A percentile compares a stretch with the other conserved stretches of the same genome.
Conservation (phyloP, 2,888 invertebrate species). For the Drosophila meridionalis region DNA sequence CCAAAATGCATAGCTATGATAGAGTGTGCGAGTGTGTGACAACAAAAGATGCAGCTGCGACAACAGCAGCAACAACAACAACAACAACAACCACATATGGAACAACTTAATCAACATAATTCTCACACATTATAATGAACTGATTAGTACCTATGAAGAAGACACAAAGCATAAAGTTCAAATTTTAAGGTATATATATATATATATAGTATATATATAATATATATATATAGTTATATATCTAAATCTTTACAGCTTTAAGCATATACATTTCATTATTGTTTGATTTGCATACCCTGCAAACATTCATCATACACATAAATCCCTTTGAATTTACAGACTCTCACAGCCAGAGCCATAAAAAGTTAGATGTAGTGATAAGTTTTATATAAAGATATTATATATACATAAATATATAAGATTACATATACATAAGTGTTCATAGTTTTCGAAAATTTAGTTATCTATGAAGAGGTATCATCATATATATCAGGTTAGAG, state of each 20-base stretch:
- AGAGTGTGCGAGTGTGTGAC: not conserved
- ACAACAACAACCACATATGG: not conserved
- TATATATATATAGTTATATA: slow-evolving; percentile 3
- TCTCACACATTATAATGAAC: slow-evolving; percentile 64
- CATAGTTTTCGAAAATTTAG: not conserved
- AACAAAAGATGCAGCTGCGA: slow-evolving; percentile 53
- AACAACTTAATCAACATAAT: slow-evolving; percentile 57
- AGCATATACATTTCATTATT: slow-evolving; percentile 34
- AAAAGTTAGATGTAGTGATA: not conserved
- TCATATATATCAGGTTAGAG: no score
- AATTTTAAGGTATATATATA: slow-evolving; percentile 19
- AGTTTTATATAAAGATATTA: not conserved
- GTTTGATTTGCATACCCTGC: slow-evolving; percentile 45
- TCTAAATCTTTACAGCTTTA: slow-evolving; percentile 5
- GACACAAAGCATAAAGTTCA: slow-evolving; percentile 36
- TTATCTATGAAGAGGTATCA: not conserved
- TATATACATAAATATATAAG: not conserved
- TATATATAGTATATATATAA: not conserved
- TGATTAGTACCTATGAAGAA: slow-evolving; percentile 50
- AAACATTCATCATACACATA: not conserved
- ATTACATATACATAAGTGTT: not conserved
- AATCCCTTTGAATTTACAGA: slow-evolving; percentile 4
- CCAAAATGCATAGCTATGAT: slow-evolving; percentile 49
- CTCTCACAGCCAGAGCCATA: not conserved
- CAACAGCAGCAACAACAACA: slow-evolving; percentile 38